Conservation (phyloP, 2,888 invertebrate species). For the Noctua pronuba region DNA sequence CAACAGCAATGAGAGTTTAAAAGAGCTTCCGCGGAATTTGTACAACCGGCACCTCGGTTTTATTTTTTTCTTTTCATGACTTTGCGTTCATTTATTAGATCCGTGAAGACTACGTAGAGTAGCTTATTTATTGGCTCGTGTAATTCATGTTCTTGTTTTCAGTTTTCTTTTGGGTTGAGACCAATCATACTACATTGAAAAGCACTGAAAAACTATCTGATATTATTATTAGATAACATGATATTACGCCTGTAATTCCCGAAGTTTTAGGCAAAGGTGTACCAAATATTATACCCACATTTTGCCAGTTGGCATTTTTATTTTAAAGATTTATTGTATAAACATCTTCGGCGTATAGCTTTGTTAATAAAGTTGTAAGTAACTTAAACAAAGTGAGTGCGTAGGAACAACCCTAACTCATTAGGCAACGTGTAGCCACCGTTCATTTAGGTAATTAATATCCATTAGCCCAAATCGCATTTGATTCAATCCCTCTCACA, state of each 20-base stretch:
- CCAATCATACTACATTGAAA: not conserved
- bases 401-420: not conserved
- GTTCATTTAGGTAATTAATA: constrained; percentile 36
- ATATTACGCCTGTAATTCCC: not conserved
- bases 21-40: constrained; percentile 27
- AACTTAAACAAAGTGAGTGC: not conserved
- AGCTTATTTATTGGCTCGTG: not conserved
- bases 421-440: not conserved
- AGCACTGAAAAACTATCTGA: not conserved
- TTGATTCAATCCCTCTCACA: constrained; percentile 26
- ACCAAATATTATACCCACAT: not conserved
- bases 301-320: not conserved
- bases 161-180: not conserved
- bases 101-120: not conserved
- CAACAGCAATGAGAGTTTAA: constrained; percentile 17
- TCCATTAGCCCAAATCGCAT: constrained; percentile 35
- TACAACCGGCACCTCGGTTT: constrained; percentile 12
- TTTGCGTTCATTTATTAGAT: not conserved
- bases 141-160: not conserved
- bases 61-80: constrained; percentile 16
- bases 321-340: not conserved
- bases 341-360: not conserved
- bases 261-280: not conserved
- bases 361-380: not conserved
- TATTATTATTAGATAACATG: not conserved